phyloP scores from a whole-genome alignment of 2,888 invertebrate genomes.

The Cyclophora punctaria region DNA sequence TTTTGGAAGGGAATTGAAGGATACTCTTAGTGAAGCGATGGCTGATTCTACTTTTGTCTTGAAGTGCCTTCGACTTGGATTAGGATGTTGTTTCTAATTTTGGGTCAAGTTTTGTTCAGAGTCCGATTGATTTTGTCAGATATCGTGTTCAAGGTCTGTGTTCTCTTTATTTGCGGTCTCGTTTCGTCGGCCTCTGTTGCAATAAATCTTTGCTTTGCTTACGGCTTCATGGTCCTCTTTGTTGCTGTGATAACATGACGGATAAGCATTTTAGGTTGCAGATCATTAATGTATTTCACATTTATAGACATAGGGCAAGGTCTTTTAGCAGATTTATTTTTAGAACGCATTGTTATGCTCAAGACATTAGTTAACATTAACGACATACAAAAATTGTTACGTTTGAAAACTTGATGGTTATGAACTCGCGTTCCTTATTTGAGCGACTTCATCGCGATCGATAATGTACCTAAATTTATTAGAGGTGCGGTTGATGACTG shows the following conservation, averaged over 20 bases:
- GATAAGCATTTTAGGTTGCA: slow-evolving; percentile 57
- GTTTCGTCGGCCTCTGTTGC: slow-evolving; percentile 71
- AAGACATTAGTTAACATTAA: not conserved
- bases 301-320: slow-evolving; percentile 45
- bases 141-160: slow-evolving; percentile 69
- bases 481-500: slow-evolving; percentile 19
- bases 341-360: slow-evolving; percentile 10
- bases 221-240: slow-evolving; percentile 65
- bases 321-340: slow-evolving; percentile 22
- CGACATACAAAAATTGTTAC: no score
- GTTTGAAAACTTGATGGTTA: no score
- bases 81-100: slow-evolving; percentile 55
- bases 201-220: slow-evolving; percentile 65
- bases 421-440: no score
- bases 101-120: slow-evolving; percentile 69
- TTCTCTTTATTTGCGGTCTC: slow-evolving; percentile 74
- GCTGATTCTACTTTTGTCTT: no score
- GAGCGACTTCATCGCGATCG: no score
- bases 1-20: no score
- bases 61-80: not conserved
- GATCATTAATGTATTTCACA: slow-evolving; percentile 47
- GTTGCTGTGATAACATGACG: slow-evolving; percentile 63
- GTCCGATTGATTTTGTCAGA: slow-evolving; percentile 74
- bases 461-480: not conserved
- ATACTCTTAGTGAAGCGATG: no score